Evolutionary conservation across 2,797 vertebrate genomes (phyloP), one percentile per base, ranked within the genome.

Genomic region (Ctenopoma multispine): DNA sequence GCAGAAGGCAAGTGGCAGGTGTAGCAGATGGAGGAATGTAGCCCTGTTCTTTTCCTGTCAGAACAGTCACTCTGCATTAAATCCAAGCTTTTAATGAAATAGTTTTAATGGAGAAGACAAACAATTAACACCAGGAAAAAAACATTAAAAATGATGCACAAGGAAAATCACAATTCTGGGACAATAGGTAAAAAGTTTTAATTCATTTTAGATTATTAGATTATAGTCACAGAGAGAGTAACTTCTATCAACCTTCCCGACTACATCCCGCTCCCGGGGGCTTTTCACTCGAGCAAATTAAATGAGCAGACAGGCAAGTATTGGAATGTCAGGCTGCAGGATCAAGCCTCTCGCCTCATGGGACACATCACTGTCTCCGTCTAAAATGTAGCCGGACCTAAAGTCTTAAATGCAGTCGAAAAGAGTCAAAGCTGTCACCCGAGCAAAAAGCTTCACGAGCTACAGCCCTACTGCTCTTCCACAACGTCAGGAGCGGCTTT

Each of bases 1-100:
- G 69, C 88, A 88, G 89, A 79, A 79, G 87, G 84, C 66, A 13
- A 75, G 59, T 24, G 71, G 80, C 85, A 87, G 86, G 87, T 72
- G 83, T 1, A 77, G 75, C 87, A 85, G 88, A 86, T 79, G 82
- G 86, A 77, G 40, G 41, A 47, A 24, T 14, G 14, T 1, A 18
- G 50, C 11, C 18, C 23, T 41, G 34, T 65, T 71, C 58, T 65
- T 36, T 43, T 73, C 34, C 27, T 69, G 51, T 62, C 36, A 54
- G 31, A 73, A 12, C 7, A n/a, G 21, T 49, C 51, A 20, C 36
- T 66, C 31, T 48, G 10, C 9, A 5, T 49, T 7, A 63, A 15
- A 58, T 14, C 56, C n/a, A 38, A 63, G 58, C 49, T 27, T 55
- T 50, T 29, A 31, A 27, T 20, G 5, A 17, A 23, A 51, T 3